Conservation (phyloP, 2,797 vertebrate genomes). For the Protosalanx chinensis region DNA sequence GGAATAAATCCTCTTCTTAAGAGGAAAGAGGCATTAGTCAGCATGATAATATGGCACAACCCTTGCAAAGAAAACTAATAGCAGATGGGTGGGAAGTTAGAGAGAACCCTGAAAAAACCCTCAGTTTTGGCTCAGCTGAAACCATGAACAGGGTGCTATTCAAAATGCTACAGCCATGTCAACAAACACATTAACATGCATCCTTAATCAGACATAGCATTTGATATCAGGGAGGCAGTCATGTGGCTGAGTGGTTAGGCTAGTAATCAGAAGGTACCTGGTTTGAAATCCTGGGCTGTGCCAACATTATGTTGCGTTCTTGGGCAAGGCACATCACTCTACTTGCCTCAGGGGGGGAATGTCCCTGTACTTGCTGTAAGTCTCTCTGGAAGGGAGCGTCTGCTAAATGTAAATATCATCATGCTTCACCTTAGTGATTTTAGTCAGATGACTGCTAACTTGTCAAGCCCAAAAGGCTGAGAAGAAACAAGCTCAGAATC, state of each 20-base stretch:
- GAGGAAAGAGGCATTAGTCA: background rate
- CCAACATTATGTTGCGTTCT: no score
- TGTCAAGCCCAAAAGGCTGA: background rate
- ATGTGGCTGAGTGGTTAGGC: no score
- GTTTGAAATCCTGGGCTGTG: no score
- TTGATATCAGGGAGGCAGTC: background rate
- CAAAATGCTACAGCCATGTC: background rate
- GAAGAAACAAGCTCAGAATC: no score
- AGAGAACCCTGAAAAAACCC: background rate
- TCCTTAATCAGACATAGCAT: conserved; percentile 2
- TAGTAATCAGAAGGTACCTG: no score
- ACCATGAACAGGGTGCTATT: background rate
- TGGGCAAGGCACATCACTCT: no score
- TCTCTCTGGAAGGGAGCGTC: no score
- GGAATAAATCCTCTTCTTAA: conserved; percentile 18
- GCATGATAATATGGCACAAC: background rate
- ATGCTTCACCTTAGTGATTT: background rate
- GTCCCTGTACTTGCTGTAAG: no score
- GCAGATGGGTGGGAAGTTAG: background rate
- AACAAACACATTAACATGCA: background rate
- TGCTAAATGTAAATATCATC: no score
- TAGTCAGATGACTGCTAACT: no score
- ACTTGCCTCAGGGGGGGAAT: no score
- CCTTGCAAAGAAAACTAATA: background rate
- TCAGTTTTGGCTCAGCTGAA: background rate